phyloP scores from a whole-genome alignment of 2,888 invertebrate genomes.

The Sialis lutaria region DNA sequence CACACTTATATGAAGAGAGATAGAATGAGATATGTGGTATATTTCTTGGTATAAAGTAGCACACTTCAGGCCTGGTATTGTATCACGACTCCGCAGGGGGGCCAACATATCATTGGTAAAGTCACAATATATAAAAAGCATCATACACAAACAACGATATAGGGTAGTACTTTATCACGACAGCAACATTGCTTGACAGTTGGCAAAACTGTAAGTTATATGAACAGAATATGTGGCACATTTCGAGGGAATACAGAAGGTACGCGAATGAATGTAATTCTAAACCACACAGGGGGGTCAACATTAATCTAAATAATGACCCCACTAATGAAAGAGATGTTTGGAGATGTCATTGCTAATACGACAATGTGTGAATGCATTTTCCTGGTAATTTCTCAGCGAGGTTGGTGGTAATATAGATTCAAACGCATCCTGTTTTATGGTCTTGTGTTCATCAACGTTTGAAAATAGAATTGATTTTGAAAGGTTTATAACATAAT shows the following conservation, averaged over 20 bases:
- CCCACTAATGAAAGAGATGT: slow-evolving; percentile 29
- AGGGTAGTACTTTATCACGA: neutral
- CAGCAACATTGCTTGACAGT: neutral
- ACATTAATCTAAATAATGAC: slow-evolving; percentile 31
- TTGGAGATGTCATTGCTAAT: slow-evolving; percentile 29
- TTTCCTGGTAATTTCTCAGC: slow-evolving; percentile 27
- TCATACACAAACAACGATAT: neutral
- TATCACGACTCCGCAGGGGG: neutral
- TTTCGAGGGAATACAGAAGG: neutral
- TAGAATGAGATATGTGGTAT: too few relatives aligned
- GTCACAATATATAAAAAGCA: neutral
- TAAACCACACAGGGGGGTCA: slow-evolving; percentile 26
- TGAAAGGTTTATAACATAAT: too few relatives aligned
- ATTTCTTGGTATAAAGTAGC: neutral
- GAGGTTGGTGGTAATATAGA: slow-evolving; percentile 13
- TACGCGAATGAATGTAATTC: slow-evolving; percentile 17
- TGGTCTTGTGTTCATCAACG: too few relatives aligned
- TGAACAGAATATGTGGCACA: neutral
- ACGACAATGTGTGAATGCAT: slow-evolving; percentile 30
- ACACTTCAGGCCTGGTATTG: neutral
- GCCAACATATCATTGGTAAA: neutral
- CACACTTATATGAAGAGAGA: too few relatives aligned
- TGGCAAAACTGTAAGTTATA: neutral
- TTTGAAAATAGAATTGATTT: too few relatives aligned
- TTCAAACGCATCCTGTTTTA: too few relatives aligned